Conservation (phyloP, 1,140 invertebrate genomes). For the Pinna nobilis region DNA sequence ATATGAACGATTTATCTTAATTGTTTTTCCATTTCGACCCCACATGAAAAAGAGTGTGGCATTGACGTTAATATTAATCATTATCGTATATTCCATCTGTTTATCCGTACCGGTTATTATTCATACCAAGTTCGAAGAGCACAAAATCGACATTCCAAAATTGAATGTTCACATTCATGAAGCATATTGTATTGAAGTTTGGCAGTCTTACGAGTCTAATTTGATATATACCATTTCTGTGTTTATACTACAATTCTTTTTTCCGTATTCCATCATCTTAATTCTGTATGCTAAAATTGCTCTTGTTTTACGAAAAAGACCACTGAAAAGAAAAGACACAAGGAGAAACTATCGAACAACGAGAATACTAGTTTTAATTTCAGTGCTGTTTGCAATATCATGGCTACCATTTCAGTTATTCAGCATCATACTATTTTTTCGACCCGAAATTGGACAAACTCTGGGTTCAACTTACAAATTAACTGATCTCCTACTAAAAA, state of each 20-base stretch:
- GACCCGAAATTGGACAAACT: neutral
- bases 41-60: constrained; percentile 64
- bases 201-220: constrained; percentile 53
- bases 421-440: constrained; percentile 11
- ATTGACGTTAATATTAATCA: constrained; percentile 52
- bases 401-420: constrained; percentile 75
- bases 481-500: constrained; percentile 69
- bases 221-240: constrained; percentile 61
- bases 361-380: constrained; percentile 97
- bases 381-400: constrained; percentile 92
- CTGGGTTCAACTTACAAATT: constrained; percentile 39
- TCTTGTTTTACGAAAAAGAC: constrained; percentile 61
- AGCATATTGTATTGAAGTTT: constrained; percentile 66
- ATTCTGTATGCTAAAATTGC: constrained; percentile 69
- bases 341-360: constrained; percentile 83
- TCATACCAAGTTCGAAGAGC: constrained; percentile 46
- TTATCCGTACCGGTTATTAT: constrained; percentile 68
- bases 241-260: constrained; percentile 68
- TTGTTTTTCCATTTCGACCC: constrained; percentile 78
- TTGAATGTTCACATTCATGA: constrained; percentile 43
- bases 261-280: constrained; percentile 64
- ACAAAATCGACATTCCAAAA: constrained; percentile 47
- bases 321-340: constrained; percentile 64
- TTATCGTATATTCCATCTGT: constrained; percentile 59
- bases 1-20: constrained; percentile 81